Percentiles rank a stretch among this genome's conserved stretches.
Conservation (phyloP, 1,140 invertebrate species). For the Heliconius nattereri region DNA sequence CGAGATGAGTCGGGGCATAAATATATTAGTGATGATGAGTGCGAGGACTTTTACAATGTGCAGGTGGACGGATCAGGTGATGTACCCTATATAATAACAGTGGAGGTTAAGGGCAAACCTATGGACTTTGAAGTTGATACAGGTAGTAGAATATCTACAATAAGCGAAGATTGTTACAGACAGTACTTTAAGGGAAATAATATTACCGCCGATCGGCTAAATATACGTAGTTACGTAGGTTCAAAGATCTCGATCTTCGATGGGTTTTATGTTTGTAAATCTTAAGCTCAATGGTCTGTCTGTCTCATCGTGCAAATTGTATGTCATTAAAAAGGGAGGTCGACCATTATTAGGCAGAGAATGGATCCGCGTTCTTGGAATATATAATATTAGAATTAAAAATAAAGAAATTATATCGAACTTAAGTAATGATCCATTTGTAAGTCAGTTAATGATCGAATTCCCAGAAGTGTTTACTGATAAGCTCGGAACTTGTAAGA, state of each 20-base stretch:
- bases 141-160: conserved; percentile 35
- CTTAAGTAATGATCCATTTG: no score
- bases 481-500: no score
- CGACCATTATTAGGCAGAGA: conserved; percentile 38
- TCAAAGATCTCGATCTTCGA: conserved; percentile 38
- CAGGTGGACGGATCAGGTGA: conserved; percentile 36
- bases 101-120: conserved; percentile 18
- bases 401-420: no score
- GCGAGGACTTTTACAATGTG: conserved; percentile 39
- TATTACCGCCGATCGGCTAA: conserved; percentile 36
- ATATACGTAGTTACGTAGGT: conserved; percentile 41
- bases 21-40: conserved; percentile 22
- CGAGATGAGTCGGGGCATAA: conserved; percentile 15
- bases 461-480: no score
- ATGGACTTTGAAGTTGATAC: conserved; percentile 34
- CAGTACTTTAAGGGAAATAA: conserved; percentile 35
- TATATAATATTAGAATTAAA: no score
- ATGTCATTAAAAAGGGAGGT: conserved; percentile 46
- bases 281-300: conserved; percentile 18
- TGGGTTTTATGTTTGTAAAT: conserved; percentile 43
- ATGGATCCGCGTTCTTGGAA: no score
- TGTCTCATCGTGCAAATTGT: conserved; percentile 30
- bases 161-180: conserved; percentile 33
- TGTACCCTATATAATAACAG: conserved; percentile 36
- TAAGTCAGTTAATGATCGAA: no score